Conservation (phyloP, 2,113 vertebrate genomes). For the Bubo bubo region DNA sequence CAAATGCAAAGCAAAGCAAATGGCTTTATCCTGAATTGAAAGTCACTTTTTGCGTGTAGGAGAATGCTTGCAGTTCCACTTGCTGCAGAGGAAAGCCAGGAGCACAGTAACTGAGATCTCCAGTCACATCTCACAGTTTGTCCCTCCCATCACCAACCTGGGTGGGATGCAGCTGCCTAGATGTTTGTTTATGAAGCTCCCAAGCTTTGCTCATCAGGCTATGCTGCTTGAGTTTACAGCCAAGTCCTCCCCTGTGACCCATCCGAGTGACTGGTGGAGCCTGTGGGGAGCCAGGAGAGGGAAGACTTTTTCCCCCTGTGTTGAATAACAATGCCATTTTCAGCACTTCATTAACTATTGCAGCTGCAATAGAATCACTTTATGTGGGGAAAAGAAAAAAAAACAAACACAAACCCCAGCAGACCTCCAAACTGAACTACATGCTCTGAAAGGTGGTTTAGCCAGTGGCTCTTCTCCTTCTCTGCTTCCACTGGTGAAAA, state of each 20-base stretch:
- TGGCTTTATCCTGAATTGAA: constrained; percentile 1
- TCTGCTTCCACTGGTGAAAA: not conserved
- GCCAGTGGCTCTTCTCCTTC: not conserved
- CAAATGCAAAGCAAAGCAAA: constrained; percentile 26
- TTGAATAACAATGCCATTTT: not conserved
- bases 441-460: not conserved
- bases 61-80: not conserved
- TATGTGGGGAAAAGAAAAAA: not conserved
- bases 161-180: constrained; percentile 45
- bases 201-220: not conserved
- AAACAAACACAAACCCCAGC: not conserved
- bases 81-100: not conserved
- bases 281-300: not conserved
- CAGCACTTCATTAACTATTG: constrained; percentile 31
- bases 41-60: not conserved
- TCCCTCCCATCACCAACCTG: not conserved
- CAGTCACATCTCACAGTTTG: not conserved
- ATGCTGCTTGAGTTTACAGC: not conserved
- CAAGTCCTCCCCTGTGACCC: not conserved
- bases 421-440: not conserved
- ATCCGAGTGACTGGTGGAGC: not conserved
- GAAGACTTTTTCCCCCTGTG: not conserved
- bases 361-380: not conserved
- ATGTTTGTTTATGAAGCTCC: constrained; percentile 34
- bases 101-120: not conserved